Conservation (phyloP, 2,888 invertebrate genomes). For the Yponomeuta plumbellus region DNA sequence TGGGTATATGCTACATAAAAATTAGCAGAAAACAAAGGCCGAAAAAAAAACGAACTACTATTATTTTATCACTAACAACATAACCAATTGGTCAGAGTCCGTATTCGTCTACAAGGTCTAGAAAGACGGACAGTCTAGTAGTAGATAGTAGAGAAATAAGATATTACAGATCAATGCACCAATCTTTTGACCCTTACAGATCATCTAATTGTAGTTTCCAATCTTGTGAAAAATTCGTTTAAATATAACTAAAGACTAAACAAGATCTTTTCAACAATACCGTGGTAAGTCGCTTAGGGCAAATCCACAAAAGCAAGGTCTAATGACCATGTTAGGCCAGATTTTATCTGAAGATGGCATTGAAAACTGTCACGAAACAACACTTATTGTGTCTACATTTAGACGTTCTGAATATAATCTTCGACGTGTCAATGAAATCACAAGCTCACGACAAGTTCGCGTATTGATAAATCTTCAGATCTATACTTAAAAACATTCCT, state of each 20-base stretch:
- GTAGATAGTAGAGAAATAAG: too few species aligned
- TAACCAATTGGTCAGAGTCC: too few species aligned
- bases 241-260: too few species aligned
- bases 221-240: not conserved
- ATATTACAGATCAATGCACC: too few species aligned
- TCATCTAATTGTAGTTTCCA: not conserved
- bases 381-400: not conserved
- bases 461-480: not conserved
- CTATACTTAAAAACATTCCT: not conserved
- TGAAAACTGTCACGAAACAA: not conserved
- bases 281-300: not conserved
- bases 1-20: too few species aligned
- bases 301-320: not conserved
- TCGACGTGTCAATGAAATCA: not conserved
- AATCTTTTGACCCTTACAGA: too few species aligned
- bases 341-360: not conserved
- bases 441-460: not conserved
- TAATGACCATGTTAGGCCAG: not conserved
- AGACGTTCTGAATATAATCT: not conserved
- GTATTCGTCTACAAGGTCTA: too few species aligned
- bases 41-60: too few species aligned
- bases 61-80: too few species aligned
- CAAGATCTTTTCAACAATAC: not conserved
- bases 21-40: too few species aligned
- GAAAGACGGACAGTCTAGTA: too few species aligned